Evolutionary conservation across 2,888 invertebrate species (phyloP).

Genomic region (Diplolepis rosae): DNA sequence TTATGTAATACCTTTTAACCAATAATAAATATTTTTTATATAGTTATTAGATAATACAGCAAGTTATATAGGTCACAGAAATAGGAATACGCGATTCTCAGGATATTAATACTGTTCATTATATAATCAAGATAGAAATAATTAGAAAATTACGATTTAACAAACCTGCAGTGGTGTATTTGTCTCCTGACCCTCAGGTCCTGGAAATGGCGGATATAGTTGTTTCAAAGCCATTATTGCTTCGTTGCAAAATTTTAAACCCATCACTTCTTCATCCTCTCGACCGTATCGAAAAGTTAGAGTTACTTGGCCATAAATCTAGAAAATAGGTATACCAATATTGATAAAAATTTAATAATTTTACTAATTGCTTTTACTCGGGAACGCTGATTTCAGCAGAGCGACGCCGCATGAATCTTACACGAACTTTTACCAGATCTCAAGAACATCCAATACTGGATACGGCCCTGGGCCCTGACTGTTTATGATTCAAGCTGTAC

Average conservation of each 20-base stretch:
- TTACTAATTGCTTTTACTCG: too few relatives aligned
- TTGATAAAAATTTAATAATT: neutral
- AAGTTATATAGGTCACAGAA: too few relatives aligned
- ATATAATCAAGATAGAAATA: neutral
- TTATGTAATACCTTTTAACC: too few relatives aligned
- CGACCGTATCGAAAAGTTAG: conserved; percentile 97
- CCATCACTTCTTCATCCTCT: conserved; percentile 98
- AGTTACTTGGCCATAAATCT: conserved; percentile 88
- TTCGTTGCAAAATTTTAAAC: conserved; percentile 98
- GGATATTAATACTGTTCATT: too few relatives aligned
- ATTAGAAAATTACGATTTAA: neutral
- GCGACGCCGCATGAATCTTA: too few relatives aligned
- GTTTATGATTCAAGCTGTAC: too few relatives aligned
- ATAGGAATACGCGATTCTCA: too few relatives aligned
- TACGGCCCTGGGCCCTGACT: too few relatives aligned
- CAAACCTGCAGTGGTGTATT: conserved; percentile 84
- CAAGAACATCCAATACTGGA: too few relatives aligned
- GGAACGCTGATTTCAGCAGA: too few relatives aligned
- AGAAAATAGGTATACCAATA: conserved; percentile 22
- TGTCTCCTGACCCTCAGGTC: conserved; percentile 76
- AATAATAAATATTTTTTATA: too few relatives aligned
- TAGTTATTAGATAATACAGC: too few relatives aligned
- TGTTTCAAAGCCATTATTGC: conserved; percentile 94
- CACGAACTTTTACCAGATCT: neutral
- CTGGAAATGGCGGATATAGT: conserved; percentile 82